Percentiles rank a stretch among this genome's conserved stretches.
Evolutionary conservation across 2,888 invertebrate genomes (phyloP).

Genomic region (Ypsolopha scabrella): DNA sequence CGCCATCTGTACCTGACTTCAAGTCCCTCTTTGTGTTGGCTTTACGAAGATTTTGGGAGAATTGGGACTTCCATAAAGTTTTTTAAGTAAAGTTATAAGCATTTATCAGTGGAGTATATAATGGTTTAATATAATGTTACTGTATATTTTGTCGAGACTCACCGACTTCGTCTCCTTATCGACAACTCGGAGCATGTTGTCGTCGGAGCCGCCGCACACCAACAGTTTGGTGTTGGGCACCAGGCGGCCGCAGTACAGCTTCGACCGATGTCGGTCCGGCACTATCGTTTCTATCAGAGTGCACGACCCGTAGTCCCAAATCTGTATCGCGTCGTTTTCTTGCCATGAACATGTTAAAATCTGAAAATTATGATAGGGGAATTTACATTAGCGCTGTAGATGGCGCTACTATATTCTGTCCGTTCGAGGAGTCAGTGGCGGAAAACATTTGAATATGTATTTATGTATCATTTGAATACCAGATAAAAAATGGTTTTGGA

Average conservation of each 20-base stretch:
- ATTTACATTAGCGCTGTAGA: not conserved
- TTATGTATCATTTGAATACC: too few species aligned
- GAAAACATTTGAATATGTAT: too few species aligned
- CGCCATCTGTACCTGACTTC: too few species aligned
- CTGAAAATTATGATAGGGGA: conserved; percentile 32
- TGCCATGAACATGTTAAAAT: conserved; percentile 76
- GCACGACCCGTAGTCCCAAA: conserved; percentile 77
- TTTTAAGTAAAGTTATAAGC: too few species aligned
- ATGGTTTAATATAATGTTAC: too few species aligned
- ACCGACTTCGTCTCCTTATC: conserved; percentile 71
- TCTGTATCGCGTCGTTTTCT: conserved; percentile 68
- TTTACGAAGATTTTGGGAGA: too few species aligned
- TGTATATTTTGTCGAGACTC: conserved; percentile 26
- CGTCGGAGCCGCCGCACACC: conserved; percentile 72
- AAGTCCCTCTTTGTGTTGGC: too few species aligned
- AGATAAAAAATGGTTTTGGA: too few species aligned
- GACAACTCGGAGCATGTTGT: conserved; percentile 71
- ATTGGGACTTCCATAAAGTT: too few species aligned
- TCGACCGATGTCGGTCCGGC: conserved; percentile 61
- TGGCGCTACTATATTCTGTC: not conserved
- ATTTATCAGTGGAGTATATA: too few species aligned
- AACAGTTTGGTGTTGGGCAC: conserved; percentile 66
- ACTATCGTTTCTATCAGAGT: conserved; percentile 70
- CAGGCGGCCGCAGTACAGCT: conserved; percentile 74
- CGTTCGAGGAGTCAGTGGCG: too few species aligned